Evolutionary conservation across 2,888 invertebrate genomes (phyloP).

Genomic region (Drosophila kanekoi): DNA sequence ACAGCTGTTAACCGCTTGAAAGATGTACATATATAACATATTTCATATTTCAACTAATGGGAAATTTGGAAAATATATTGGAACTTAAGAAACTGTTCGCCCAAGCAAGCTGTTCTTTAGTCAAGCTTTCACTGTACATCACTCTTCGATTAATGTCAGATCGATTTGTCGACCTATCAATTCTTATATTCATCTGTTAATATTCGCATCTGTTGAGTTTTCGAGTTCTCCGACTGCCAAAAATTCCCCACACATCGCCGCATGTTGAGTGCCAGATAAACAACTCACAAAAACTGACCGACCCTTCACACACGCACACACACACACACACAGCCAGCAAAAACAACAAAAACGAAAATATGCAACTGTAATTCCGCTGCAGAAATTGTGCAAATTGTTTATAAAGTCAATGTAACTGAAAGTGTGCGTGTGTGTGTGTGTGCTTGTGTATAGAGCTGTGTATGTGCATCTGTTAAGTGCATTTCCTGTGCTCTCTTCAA

Average conservation of each 20-base stretch:
- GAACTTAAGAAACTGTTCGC: too few species aligned
- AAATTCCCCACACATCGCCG: slow-evolving; percentile 46
- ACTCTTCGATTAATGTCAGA: too few species aligned
- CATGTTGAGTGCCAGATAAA: slow-evolving; percentile 43
- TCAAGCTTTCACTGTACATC: too few species aligned
- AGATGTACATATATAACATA: too few species aligned
- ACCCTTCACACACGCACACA: slow-evolving; percentile 43
- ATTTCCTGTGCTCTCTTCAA: slow-evolving; percentile 55
- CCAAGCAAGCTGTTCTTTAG: too few species aligned
- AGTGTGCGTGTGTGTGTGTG: neutral
- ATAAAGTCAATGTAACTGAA: slow-evolving; percentile 43
- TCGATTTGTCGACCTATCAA: too few species aligned
- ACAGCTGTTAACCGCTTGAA: too few species aligned
- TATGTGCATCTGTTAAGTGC: slow-evolving; percentile 42
- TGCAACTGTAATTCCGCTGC: slow-evolving; percentile 52
- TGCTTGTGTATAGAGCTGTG: neutral
- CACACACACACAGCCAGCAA: neutral
- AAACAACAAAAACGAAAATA: slow-evolving; percentile 25
- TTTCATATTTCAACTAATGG: too few species aligned
- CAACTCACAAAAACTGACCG: slow-evolving; percentile 42
- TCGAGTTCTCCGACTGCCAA: slow-evolving; percentile 18
- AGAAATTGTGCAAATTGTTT: slow-evolving; percentile 57
- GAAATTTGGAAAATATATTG: too few species aligned
- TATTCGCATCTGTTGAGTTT: neutral
- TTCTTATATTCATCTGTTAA: too few species aligned